Conservation (phyloP, 2,888 invertebrate species). For the Onthophagus sagittarius region DNA sequence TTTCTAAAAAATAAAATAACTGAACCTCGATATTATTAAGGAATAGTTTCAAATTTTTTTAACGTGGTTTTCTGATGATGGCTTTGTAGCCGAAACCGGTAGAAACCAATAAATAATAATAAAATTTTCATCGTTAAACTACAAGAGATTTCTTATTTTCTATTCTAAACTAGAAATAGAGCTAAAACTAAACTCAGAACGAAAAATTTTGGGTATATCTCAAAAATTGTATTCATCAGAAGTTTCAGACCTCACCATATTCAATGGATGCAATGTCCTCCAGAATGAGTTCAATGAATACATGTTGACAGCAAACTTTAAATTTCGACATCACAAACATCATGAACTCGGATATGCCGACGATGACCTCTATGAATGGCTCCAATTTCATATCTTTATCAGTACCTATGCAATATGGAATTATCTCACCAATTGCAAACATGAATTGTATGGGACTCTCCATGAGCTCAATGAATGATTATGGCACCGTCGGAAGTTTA, state of each 20-base stretch:
- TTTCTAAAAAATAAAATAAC: too few relatives aligned
- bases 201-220: too few relatives aligned
- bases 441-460: conserved; percentile 67
- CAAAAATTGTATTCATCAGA: conserved; percentile 67
- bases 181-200: too few relatives aligned
- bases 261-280: conserved; percentile 76
- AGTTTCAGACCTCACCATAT: conserved; percentile 64
- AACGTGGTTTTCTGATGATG: too few relatives aligned
- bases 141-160: too few relatives aligned
- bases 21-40: too few relatives aligned
- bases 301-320: conserved; percentile 59
- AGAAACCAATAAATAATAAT: too few relatives aligned
- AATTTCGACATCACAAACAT: conserved; percentile 55
- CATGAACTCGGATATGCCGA: conserved; percentile 44
- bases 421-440: conserved; percentile 64
- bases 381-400: conserved; percentile 67
- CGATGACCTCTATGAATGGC: conserved; percentile 59
- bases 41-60: too few relatives aligned
- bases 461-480: conserved; percentile 61
- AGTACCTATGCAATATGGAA: conserved; percentile 58
- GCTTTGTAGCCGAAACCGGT: too few relatives aligned
- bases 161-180: too few relatives aligned
- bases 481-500: conserved; percentile 53
- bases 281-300: conserved; percentile 55
- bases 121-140: too few relatives aligned